Base-by-base conservation (phyloP, 2,888 invertebrate genomes). In the Drosophila macrothrix region DNA sequence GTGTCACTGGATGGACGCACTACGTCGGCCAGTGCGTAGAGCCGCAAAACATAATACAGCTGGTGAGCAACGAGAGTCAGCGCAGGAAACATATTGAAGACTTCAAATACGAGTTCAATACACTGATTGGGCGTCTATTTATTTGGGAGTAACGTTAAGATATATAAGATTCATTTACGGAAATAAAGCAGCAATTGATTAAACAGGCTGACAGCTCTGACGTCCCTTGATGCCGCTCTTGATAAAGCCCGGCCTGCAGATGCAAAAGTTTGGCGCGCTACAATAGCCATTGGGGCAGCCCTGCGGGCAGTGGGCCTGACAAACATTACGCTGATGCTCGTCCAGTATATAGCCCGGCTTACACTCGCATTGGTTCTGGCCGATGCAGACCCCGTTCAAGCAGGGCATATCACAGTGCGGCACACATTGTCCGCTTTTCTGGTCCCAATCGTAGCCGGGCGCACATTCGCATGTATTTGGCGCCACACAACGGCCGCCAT, bases 211-310 rank as follows among this genome's bases (percentile, higher is more conserved):
- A 88, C 96, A 97, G 12, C 93, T 91, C 55, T 95, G 94, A n/a
- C 95, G 94, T 94, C 95, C 76, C 71, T 92, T 92, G 58, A 92
- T 89, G 59, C 93, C 93, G 37, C 88, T 90, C 79, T 93, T 92
- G 29, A 87, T 91, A 90, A 94, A 97, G 1, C 97, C 97, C 0
- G 94, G 94, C 82, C 96, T 95, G 86, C 97, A 97, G 70, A 96
- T 94, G 88, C 97, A 97, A 85, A 95, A 94, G 92, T 96, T 95
- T 0, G 97, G 97, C 0, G 95, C 95, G 0, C 96, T 95, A 82
- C 97, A 97, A 28, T 94, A 94, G 0, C 96, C 97, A 87, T 97
- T 97, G 12, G 94, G 94, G 81, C 97, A 97, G 1, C 96, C 96
- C n/a, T 94, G 94, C 0, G 95, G 94, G 82, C 97, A 97, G 75